Evolutionary conservation across 2,888 invertebrate species (phyloP).

Genomic region (Lymantria dispar): DNA sequence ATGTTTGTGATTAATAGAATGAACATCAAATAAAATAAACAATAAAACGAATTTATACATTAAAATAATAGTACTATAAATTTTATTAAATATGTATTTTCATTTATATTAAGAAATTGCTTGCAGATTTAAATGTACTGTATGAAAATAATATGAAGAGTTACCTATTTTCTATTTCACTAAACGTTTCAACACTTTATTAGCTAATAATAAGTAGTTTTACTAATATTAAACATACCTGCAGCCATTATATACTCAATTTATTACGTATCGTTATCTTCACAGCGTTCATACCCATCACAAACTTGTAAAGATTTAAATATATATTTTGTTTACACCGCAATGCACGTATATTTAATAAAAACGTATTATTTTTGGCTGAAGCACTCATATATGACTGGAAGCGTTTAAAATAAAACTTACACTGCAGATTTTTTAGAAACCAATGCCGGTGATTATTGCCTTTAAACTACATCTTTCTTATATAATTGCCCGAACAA

Average conservation of each 20-base stretch:
- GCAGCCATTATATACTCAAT: slow-evolving; percentile 8
- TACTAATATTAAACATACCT: slow-evolving; percentile 18
- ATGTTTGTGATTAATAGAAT: background rate
- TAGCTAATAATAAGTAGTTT: slow-evolving; percentile 6
- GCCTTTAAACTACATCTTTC: slow-evolving; percentile 59
- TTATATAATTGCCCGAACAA: slow-evolving; percentile 67
- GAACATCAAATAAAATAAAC: slow-evolving; percentile 1
- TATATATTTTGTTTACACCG: slow-evolving; percentile 7
- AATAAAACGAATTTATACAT: background rate
- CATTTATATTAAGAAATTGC: slow-evolving; percentile 2
- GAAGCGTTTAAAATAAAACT: slow-evolving; percentile 46
- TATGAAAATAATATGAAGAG: slow-evolving; percentile 2
- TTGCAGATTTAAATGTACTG: background rate
- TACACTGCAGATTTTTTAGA: slow-evolving; percentile 55
- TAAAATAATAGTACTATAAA: background rate
- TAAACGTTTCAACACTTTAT: slow-evolving; percentile 2
- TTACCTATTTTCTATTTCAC: slow-evolving; percentile 1
- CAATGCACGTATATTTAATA: slow-evolving; percentile 7
- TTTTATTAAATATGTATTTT: slow-evolving; percentile 2
- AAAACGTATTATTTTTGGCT: slow-evolving; percentile 11
- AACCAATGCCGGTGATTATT: slow-evolving; percentile 66
- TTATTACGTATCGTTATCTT: slow-evolving; percentile 19
- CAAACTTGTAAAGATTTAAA: slow-evolving; percentile 6
- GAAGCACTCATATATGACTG: slow-evolving; percentile 7
- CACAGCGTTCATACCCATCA: slow-evolving; percentile 19